Evolutionary conservation across 2,797 vertebrate species (phyloP).

Genomic region (Xerus rutilus): DNA sequence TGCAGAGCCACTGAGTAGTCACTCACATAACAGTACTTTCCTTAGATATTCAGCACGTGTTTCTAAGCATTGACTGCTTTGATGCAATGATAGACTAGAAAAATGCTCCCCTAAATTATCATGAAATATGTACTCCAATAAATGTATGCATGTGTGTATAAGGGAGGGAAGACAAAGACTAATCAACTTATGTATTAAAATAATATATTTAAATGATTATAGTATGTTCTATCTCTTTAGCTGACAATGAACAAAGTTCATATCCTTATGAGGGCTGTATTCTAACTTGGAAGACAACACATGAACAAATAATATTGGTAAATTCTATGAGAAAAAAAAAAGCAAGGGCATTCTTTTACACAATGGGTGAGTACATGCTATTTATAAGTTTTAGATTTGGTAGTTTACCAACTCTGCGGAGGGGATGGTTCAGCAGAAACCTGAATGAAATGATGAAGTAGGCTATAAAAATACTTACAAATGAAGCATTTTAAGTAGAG

Average conservation of each 20-base stretch:
- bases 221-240: neutral
- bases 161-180: neutral
- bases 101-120: neutral
- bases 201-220: conserved; percentile 24
- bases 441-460: conserved; percentile 2
- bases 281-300: neutral
- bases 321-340: neutral
- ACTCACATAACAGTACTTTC: neutral
- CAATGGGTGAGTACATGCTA: neutral
- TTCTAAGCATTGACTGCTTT: neutral
- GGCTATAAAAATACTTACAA: neutral
- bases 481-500: conserved; percentile 25
- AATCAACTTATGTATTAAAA: neutral
- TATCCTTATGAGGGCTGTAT: neutral
- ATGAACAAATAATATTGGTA: neutral
- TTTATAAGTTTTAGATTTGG: neutral
- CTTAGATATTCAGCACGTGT: neutral
- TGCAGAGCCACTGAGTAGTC: neutral
- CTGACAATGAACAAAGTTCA: neutral
- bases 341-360: neutral
- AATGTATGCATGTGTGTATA: neutral
- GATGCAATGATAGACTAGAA: neutral
- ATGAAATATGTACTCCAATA: neutral
- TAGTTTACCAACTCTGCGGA: neutral
- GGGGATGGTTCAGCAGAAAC: conserved; percentile 34